Percentiles rank a stretch among this genome's conserved stretches.
Evolutionary conservation across 1,140 invertebrate species (phyloP).

Genomic region (Luehdorfia chinensis): DNA sequence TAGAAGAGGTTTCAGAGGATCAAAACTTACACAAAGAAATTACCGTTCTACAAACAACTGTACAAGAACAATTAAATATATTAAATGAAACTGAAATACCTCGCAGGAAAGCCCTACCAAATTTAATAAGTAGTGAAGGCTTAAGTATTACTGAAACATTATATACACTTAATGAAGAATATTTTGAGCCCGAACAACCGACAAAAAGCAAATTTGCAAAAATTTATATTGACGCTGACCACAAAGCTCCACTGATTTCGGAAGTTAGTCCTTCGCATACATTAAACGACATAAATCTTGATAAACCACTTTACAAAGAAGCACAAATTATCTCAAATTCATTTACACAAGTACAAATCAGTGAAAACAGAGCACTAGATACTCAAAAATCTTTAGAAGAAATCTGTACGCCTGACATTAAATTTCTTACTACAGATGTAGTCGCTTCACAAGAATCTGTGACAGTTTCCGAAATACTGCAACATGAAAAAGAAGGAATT

Average conservation of each 20-base stretch:
- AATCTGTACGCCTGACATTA: slow-evolving; percentile 31
- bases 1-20: slow-evolving; percentile 37
- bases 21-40: slow-evolving; percentile 55
- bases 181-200: slow-evolving; percentile 24
- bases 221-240: slow-evolving; percentile 41
- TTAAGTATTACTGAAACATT: slow-evolving; percentile 55
- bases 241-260: slow-evolving; percentile 47
- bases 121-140: slow-evolving; percentile 47
- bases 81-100: slow-evolving; percentile 30
- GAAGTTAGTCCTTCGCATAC: slow-evolving; percentile 47
- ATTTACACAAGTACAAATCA: slow-evolving; percentile 41
- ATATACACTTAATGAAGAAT: slow-evolving; percentile 29
- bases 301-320: slow-evolving; percentile 31
- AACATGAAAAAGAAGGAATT: slow-evolving; percentile 56
- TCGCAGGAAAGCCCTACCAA: slow-evolving; percentile 30
- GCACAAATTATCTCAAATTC: slow-evolving; percentile 37
- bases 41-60: slow-evolving; percentile 47
- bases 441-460: slow-evolving; percentile 37
- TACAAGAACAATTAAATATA: slow-evolving; percentile 45
- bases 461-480: slow-evolving; percentile 43
- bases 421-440: slow-evolving; percentile 36
- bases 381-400: slow-evolving; percentile 39
- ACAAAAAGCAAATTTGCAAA: slow-evolving; percentile 35
- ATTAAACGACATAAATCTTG: slow-evolving; percentile 27
- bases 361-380: slow-evolving; percentile 49